Base-by-base conservation (phyloP, 2,797 vertebrate genomes). In the Microcaecilia unicolor region DNA sequence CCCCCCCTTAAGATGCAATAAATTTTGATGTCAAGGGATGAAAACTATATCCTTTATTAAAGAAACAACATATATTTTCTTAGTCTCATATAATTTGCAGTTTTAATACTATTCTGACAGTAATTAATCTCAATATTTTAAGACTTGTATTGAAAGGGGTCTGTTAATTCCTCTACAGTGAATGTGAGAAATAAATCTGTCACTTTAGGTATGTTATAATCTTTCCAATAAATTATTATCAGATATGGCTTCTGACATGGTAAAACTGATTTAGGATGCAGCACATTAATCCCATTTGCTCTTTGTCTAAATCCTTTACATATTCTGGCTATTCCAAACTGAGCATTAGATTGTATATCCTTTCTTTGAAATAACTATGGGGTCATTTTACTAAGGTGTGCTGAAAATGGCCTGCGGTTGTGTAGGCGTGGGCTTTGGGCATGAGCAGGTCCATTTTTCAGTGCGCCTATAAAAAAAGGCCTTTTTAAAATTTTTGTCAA, bases 11-110 rank as follows among this genome's bases (percentile, higher is more conserved):
- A 27, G 18, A n/a, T n/a, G n/a, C n/a, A 56, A 71, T 67, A 66
- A 52, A 70, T 72, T 54, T 49, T 50, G 18, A 48, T 67, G 57
- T 63, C 58, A 71, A 54, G 58, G 46, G 38, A 31, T 52, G 41
- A 65, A 55, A 58, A 52, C 37, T 26, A 14, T 33, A 22, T 42
- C 31, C 31, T 51, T 62, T 76, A 68, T 78, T 73, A 77, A 64
- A 71, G 58, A 65, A 55, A 64, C 70, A 52, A 41, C 55, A 59
- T 58, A 34, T 37, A 48, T 74, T 70, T 53, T 31, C 17, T 12
- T 56, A 64, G 60, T 57, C 66, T 23, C 2, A 18, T 51, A 29
- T 55, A 64, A 44, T 74, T 72, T 68, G 11, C 29, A 9, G 31
- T 50, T 67, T 45, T 61, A 54, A 44, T 68, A 37, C 43, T 69